Base-by-base conservation (phyloP, 2,797 vertebrate species). In the Clarias laeviceps region DNA sequence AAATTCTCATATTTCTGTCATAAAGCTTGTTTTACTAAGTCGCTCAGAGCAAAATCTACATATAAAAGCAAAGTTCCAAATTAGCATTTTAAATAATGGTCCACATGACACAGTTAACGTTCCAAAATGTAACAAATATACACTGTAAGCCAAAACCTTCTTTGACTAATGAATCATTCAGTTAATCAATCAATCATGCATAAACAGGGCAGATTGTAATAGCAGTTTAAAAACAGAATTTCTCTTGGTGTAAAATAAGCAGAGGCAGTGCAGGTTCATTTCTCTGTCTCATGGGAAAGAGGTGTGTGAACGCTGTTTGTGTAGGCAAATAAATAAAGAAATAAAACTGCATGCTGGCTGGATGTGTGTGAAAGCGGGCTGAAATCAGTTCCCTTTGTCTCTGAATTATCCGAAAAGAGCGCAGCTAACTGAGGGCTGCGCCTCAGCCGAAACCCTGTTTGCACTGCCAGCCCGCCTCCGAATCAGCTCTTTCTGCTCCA, bases 321-420 rank as follows among this genome's bases (percentile, higher is more conserved):
- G 86, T 76, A 66, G 65, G 82, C 84, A 87, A 87, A 82, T 50
- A 50, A 50, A 50, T 50, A 90, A 87, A 87, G 45, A 64, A 84
- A 88, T 86, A 84, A 78, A 92, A 87, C 80, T 88, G 82, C 70
- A 82, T 66, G 72, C 86, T 82, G 86, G 69, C 85, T 88, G 81
- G 83, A 82, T 83, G 86, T 82, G 82, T 86, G 83, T 89, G 89
- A 91, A 90, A 89, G 89, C 79, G 50, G 85, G 77, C 85, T 89
- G 85, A 91, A 91, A 90, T 91, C 90, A 88, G 82, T 69, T 85
- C 59, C 87, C 86, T 92, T 91, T 92, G 91, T 91, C 87, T 91
- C 80, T 88, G 88, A 91, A 90, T 90, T 90, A 90, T 91, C 62
- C 89, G 89, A 88, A 90, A 88, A 87, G 86, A 88, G 86, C 82